Evolutionary conservation across 1,140 invertebrate genomes (phyloP), one percentile per base, ranked within the genome.

Genomic region (Macrotrachela quadricornifera): DNA sequence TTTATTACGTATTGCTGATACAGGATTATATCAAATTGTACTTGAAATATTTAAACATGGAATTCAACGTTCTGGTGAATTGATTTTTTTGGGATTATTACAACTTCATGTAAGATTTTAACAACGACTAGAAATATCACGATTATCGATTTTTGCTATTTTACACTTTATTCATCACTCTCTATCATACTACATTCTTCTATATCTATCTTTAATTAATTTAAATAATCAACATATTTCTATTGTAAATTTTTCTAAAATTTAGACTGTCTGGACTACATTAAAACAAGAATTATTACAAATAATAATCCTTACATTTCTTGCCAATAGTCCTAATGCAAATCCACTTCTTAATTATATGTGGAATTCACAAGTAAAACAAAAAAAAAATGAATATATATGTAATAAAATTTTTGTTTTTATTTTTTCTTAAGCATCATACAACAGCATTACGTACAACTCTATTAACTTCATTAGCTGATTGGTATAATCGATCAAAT

Each of bases 381-480:
- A 44, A 14, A 56, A 11, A 21, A 17, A n/a, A n/a, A n/a, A n/a
- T n/a, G n/a, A n/a, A n/a, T n/a, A n/a, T n/a, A n/a, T n/a, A n/a
- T n/a, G n/a, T n/a, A n/a, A n/a, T n/a, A 36, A 47, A 54, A 17
- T 36, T 10, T 53, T 56, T 54, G 43, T 54, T 50, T 47, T 48
- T 51, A 13, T 48, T 47, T 46, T 44, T 45, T 53, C 57, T 59
- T 4, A 57, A 70, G 64, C 63, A 64, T 47, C 67, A 72, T 56
- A 63, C 68, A 13, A 64, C 59, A 48, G 64, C 64, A 9, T 68
- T 73, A 15, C 60, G 85, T 54, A 78, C 80, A 6, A 79, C 88
- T 44, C 82, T 94, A 38, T 91, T 94, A 80, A 83, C 87, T 60
- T 78, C 86, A 0, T 95, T 96, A 88, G 84, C 85, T 3, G 88